These are phyloP conservation scores for Polylopha cassiicola DNA, from an alignment of 2,888 invertebrate genomes.

Conservation along the genomic window DNA sequence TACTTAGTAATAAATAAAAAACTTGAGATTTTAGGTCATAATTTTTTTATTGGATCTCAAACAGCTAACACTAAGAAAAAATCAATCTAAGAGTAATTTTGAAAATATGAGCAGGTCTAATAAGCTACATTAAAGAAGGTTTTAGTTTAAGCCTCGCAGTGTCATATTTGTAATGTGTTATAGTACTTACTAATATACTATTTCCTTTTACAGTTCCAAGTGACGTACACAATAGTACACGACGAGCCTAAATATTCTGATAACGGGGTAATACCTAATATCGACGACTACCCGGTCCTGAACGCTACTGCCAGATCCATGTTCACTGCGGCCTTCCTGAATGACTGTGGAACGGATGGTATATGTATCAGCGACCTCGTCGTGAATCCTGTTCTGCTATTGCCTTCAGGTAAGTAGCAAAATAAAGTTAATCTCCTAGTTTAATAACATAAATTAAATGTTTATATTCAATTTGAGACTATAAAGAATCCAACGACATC, in stretches of 20 bases:
- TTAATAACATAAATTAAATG: too few species aligned
- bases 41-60: too few species aligned
- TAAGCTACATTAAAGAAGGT: too few species aligned
- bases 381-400: conserved; percentile 78
- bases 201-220: conserved; percentile 78
- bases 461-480: too few species aligned
- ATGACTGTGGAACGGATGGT: conserved; percentile 93
- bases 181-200: not conserved
- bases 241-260: conserved; percentile 76
- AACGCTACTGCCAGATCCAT: conserved; percentile 90
- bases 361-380: conserved; percentile 90
- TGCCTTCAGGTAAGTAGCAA: conserved; percentile 76
- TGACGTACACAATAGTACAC: conserved; percentile 89
- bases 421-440: too few species aligned
- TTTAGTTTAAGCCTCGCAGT: too few species aligned
- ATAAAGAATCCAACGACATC: too few species aligned
- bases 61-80: too few species aligned
- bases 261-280: conserved; percentile 79
- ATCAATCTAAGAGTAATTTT: too few species aligned
- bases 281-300: conserved; percentile 89
- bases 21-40: too few species aligned
- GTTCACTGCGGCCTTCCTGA: conserved; percentile 91
- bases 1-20: too few species aligned
- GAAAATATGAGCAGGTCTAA: too few species aligned
- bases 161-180: not conserved